Evolutionary conservation across 2,888 invertebrate species (phyloP).

Genomic region (Diplazon laetatorius): DNA sequence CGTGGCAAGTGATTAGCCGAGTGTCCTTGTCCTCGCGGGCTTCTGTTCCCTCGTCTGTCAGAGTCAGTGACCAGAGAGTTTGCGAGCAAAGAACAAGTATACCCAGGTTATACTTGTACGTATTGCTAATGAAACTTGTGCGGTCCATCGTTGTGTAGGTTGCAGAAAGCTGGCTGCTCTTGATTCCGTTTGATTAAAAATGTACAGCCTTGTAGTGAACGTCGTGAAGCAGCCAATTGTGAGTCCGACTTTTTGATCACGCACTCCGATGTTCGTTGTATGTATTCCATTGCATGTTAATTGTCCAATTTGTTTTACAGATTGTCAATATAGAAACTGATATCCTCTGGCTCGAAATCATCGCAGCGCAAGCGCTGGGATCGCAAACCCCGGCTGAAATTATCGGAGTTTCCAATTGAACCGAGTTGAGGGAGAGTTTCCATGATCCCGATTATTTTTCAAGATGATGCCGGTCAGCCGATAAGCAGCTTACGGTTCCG

Average conservation of each 20-base stretch:
- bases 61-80: conserved; percentile 42
- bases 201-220: no score
- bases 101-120: neutral
- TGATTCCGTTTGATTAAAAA: no score
- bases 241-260: no score
- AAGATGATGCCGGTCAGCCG: neutral
- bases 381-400: neutral
- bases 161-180: conserved; percentile 29
- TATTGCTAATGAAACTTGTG: neutral
- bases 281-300: no score
- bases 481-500: conserved; percentile 15
- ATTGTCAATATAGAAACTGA: no score
- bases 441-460: neutral
- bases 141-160: neutral
- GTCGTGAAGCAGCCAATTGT: no score
- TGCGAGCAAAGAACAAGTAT: conserved; percentile 1
- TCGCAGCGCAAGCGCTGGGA: no score
- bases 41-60: conserved; percentile 52
- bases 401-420: conserved; percentile 3
- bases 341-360: no score
- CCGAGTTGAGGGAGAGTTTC: neutral
- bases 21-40: conserved; percentile 53
- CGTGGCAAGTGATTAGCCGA: conserved; percentile 60
- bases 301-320: no score
- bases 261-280: no score